These are phyloP conservation scores for Sinonovacula constricta DNA, from an alignment of 1,140 invertebrate genomes.

Conservation along the genomic window DNA sequence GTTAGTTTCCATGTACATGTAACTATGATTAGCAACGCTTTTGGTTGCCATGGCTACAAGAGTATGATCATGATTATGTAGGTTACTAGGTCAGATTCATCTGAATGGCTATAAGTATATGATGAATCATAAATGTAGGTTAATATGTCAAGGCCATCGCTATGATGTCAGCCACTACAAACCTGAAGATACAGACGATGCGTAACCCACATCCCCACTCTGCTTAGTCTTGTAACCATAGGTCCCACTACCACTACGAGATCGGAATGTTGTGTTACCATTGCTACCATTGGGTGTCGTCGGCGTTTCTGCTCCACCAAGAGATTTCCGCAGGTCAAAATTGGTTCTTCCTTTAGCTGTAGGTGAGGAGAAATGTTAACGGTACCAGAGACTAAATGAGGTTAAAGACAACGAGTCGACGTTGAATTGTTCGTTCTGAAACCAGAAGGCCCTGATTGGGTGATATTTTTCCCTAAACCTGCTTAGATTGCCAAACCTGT, in stretches of 20 bases:
- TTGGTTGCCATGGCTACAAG: no score
- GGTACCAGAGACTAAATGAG: constrained; percentile 9
- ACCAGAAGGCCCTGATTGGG: no score
- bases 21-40: no score
- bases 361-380: constrained; percentile 17
- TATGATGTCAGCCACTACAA: no score
- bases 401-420: not conserved
- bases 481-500: no score
- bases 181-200: constrained; percentile 73
- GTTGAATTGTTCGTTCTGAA: not conserved
- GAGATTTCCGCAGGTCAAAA: constrained; percentile 73
- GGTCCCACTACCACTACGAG: constrained; percentile 66
- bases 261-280: constrained; percentile 55
- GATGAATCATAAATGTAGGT: no score
- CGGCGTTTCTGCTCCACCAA: constrained; percentile 61
- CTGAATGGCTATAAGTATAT: no score
- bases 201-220: constrained; percentile 71
- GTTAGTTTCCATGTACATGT: no score
- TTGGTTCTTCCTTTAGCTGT: constrained; percentile 76
- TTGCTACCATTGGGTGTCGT: constrained; percentile 50
- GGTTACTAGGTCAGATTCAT: no score
- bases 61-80: no score
- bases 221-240: constrained; percentile 65
- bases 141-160: no score
- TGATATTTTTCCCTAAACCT: no score